Evolutionary conservation across 2,888 invertebrate species (phyloP), one percentile per base, ranked within the genome.

Genomic region (Electrophaes corylata): DNA sequence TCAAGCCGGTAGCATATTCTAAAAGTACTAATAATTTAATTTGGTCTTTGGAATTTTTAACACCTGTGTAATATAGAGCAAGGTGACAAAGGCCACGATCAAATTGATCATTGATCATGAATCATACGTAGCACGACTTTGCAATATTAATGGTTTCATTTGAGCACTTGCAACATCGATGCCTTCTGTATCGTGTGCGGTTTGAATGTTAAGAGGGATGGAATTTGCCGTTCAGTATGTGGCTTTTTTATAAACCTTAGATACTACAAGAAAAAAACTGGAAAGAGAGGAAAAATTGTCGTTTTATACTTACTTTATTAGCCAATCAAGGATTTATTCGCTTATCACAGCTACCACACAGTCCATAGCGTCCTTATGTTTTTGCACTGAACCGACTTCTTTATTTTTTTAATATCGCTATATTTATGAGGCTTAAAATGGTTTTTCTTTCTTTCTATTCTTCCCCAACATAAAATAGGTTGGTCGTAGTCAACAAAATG

Each of bases 61-160:
- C 48, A 56, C 65, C 57, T 65, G 65, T 46, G 33, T 45, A 19
- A 63, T 63, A 57, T 63, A 52, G 65, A 60, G 61, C 63, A 53
- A 66, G 65, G 65, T 50, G 35, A 55, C 19, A 57, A 57, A n/a
- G 29, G 61, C 20, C 65, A 66, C 63, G 65, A 48, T 37, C 35
- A 43, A 57, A 6, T 45, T 37, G 44, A 31, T 39, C 50, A 50
- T 46, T 43, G 39, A 31, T 39, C 56, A 50, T 46, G 37, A 33
- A 31, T 39, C 56, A 50, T 50, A 46, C 31, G 40, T 20, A 39
- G 12, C 50, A 46, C 49, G 37, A 49, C 26, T 23, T 23, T 14
- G 23, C 10, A 43, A 23, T 26, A 43, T 26, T 43, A 43, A 43
- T 43, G 8, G 26, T 43, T 37, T 14, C 4, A 43, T 43, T 23